phyloP scores from a whole-genome alignment of 2,888 invertebrate genomes.

The Trissolcus brochymenae region DNA sequence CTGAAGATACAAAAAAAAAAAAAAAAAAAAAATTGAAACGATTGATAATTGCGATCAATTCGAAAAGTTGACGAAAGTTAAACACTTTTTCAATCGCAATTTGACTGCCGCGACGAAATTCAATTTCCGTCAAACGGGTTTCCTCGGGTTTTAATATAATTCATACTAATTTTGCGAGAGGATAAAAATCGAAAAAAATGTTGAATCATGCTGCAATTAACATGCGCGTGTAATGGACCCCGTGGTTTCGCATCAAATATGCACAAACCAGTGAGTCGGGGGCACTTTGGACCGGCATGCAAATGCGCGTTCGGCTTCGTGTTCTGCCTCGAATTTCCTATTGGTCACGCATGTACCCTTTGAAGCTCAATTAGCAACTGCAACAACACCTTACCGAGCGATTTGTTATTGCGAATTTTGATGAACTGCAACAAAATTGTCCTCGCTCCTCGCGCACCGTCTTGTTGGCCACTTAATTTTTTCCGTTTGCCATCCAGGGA shows the following conservation, averaged over 20 bases:
- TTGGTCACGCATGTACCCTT: constrained; percentile 37
- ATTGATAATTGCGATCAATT: too few relatives aligned
- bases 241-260: constrained; percentile 33
- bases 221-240: constrained; percentile 36
- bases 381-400: not conserved
- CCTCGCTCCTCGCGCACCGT: not conserved
- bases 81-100: too few relatives aligned
- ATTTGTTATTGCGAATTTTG: not conserved
- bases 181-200: constrained; percentile 9
- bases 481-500: constrained; percentile 45
- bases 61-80: too few relatives aligned
- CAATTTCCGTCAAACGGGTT: constrained; percentile 11
- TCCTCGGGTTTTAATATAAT: too few relatives aligned
- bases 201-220: constrained; percentile 28
- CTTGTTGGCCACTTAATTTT: too few relatives aligned
- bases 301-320: constrained; percentile 19
- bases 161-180: not conserved
- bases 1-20: too few relatives aligned
- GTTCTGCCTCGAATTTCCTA: constrained; percentile 41
- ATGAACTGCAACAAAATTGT: not conserved
- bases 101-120: constrained; percentile 1
- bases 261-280: constrained; percentile 20
- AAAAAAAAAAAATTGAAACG: too few relatives aligned
- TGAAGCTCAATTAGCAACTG: constrained; percentile 32
- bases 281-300: constrained; percentile 27